Conservation (phyloP, 2,113 vertebrate genomes). For the Tetrax tetrax region DNA sequence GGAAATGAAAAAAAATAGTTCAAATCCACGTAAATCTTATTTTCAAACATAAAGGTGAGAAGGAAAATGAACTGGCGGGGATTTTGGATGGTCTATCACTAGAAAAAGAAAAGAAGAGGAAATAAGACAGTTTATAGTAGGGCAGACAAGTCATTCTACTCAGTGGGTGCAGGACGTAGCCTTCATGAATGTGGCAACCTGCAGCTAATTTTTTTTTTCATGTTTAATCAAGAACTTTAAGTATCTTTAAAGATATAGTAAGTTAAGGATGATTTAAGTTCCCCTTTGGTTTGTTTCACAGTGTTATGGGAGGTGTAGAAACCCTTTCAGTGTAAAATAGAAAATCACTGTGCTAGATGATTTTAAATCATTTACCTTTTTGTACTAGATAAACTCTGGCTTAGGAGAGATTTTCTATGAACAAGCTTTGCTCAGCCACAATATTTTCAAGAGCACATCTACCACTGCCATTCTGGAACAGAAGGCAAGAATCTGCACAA, state of each 20-base stretch:
- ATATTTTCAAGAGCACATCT: neutral
- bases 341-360: neutral
- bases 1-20: neutral
- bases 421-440: neutral
- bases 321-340: neutral
- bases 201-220: neutral
- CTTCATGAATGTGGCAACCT: neutral
- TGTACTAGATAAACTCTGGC: neutral
- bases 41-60: neutral
- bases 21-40: neutral
- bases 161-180: neutral
- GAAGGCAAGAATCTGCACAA: neutral
- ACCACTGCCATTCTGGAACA: neutral
- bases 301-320: neutral
- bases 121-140: neutral
- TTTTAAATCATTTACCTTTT: slow-evolving; percentile 18
- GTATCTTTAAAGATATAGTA: neutral
- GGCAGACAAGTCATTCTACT: neutral
- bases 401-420: neutral
- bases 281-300: neutral
- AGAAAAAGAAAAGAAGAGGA: neutral
- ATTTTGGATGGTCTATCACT: neutral
- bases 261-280: neutral
- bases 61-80: neutral
- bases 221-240: neutral